Evolutionary conservation across 2,797 vertebrate genomes (phyloP).

Genomic region (Podarcis siculus): DNA sequence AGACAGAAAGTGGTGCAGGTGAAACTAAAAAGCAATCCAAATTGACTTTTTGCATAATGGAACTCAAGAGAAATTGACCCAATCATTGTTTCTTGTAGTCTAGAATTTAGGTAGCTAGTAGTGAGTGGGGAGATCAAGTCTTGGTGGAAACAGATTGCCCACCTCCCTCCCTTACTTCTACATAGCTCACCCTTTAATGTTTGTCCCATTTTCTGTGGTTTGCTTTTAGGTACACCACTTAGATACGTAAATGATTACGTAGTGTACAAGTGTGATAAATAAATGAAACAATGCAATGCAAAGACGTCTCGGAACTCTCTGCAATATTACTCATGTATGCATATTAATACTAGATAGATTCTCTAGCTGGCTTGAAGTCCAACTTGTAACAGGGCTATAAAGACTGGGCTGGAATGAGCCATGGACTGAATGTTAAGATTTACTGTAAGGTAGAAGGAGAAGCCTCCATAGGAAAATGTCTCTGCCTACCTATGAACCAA

Average conservation of each 20-base stretch:
- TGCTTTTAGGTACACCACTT: no score
- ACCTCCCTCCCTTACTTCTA: neutral
- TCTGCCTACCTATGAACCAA: constrained; percentile 17
- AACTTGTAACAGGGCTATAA: neutral
- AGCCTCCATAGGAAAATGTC: neutral
- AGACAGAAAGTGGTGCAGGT: neutral
- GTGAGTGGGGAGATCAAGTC: neutral
- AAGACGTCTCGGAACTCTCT: neutral
- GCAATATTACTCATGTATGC: neutral
- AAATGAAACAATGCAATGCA: neutral
- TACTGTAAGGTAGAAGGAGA: neutral
- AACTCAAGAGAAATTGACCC: neutral
- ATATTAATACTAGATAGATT: neutral
- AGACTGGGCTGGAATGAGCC: neutral
- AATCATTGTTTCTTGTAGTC: neutral
- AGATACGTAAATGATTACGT: no score
- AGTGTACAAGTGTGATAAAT: no score
- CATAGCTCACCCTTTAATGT: neutral
- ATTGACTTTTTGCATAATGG: neutral
- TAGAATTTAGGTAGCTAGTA: neutral
- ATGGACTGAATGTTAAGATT: neutral
- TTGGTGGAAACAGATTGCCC: neutral
- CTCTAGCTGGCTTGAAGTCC: neutral
- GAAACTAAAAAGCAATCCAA: neutral
- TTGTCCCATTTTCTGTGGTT: no score